Evolutionary conservation across 2,797 vertebrate species (phyloP), one percentile per base, ranked within the genome.

Genomic region (Hyperoplus lanceolatus): DNA sequence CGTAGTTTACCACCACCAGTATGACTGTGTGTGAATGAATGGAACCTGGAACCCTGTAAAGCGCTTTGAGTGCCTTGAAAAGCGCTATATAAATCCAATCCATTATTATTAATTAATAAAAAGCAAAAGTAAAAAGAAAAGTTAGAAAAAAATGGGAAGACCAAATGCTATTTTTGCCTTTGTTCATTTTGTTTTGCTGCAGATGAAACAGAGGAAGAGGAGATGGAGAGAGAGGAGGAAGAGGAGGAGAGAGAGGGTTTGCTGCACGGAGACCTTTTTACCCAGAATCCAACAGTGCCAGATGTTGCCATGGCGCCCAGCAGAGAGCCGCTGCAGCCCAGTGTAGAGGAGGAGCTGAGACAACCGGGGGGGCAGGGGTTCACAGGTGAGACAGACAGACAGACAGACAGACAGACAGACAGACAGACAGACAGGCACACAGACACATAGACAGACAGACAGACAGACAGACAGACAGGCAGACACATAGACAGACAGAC

Each of bases 231-330:
- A 41, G 75, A 57, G 12, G 79, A 77, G 15, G 79, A 80, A 11
- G 70, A 68, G 4, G 80, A 78, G 54, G 77, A 81, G 4, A 86
- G 86, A 11, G 8, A 64, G 5, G 83, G 66, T 4, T 58, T 80
- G 16, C 6, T 58, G 12, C 69, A 76, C 29, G 55, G 51, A 10
- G 79, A 63, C 1, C 1, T 16, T 1, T 83, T 88, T 69, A 87
- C 79, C 73, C 91, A 90, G 80, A 90, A 87, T 77, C 92, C 91
- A 53, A 93, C 92, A 5, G 79, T 60, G 0, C 80, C 89, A 3
- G 92, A 90, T 59, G 79, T 87, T 0, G 92, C 83, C n/a, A 41
- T 83, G 57, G 90, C 82, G 29, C 91, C 92, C 41, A 93, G 91
- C 86, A 88, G 90, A 58, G 77, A 69, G 71, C 90, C 87, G 4